These are phyloP conservation scores for Cosmopolites sordidus DNA, from an alignment of 2,888 invertebrate species.

Conservation along the genomic window DNA sequence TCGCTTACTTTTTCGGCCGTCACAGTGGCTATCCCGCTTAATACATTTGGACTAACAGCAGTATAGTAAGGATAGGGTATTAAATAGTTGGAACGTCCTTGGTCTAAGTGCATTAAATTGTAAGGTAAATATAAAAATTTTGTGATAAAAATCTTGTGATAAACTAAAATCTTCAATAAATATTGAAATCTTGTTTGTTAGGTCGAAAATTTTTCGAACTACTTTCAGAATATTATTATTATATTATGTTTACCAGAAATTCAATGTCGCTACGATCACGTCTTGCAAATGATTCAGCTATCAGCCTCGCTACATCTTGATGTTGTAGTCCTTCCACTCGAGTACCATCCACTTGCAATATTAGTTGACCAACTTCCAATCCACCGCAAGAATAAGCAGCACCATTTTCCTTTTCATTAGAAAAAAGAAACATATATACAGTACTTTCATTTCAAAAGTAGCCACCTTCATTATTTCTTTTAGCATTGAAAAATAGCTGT, in stretches of 20 bases:
- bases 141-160: neutral
- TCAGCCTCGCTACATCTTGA: conserved; percentile 85
- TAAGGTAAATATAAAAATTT: no score
- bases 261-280: conserved; percentile 84
- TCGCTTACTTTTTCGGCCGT: no score
- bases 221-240: no score
- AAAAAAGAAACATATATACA: neutral
- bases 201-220: no score
- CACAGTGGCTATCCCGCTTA: no score
- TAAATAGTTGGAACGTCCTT: no score
- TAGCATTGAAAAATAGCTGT: no score
- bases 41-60: no score
- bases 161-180: neutral
- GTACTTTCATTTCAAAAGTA: no score
- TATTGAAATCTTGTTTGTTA: neutral
- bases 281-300: conserved; percentile 90
- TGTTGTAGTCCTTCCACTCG: conserved; percentile 76
- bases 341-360: conserved; percentile 80
- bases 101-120: no score
- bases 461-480: no score
- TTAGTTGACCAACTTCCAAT: conserved; percentile 89
- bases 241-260: conserved; percentile 81
- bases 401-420: conserved; percentile 84
- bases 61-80: no score
- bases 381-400: conserved; percentile 91